These are phyloP conservation scores for Dendroctonus valens DNA, from an alignment of 1,140 invertebrate genomes.

Conservation along the genomic window DNA sequence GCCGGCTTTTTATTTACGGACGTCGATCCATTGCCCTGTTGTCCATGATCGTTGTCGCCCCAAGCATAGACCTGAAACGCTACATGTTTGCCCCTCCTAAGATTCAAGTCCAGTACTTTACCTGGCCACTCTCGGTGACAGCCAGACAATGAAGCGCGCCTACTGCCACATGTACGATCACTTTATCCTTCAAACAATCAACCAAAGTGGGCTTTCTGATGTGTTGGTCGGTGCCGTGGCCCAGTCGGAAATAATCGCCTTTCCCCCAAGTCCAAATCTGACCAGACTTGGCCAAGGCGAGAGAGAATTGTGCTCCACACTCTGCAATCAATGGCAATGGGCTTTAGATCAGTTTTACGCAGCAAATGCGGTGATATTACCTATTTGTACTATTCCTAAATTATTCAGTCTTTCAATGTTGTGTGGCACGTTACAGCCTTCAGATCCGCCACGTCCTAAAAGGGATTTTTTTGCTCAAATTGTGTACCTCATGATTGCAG, in stretches of 20 bases:
- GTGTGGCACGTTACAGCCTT: slow-evolving; percentile 84
- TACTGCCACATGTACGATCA: slow-evolving; percentile 89
- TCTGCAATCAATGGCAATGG: slow-evolving; percentile 55
- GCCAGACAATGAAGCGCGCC: slow-evolving; percentile 93
- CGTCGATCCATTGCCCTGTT: slow-evolving; percentile 92
- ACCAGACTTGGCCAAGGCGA: slow-evolving; percentile 85
- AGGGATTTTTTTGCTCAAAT: not conserved
- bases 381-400: slow-evolving; percentile 84
- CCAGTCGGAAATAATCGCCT: slow-evolving; percentile 91
- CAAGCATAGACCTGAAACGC: slow-evolving; percentile 76
- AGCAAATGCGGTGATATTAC: not conserved
- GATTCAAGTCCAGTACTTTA: slow-evolving; percentile 44
- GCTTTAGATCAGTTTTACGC: not conserved
- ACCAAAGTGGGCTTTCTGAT: slow-evolving; percentile 87
- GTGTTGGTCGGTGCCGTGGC: slow-evolving; percentile 88
- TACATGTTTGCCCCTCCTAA: not conserved
- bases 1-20: slow-evolving; percentile 89
- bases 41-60: slow-evolving; percentile 97
- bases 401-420: slow-evolving; percentile 84
- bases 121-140: slow-evolving; percentile 85
- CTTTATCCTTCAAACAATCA: slow-evolving; percentile 81
- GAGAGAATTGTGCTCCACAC: slow-evolving; percentile 93
- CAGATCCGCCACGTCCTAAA: slow-evolving; percentile 76
- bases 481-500: not conserved
- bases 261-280: slow-evolving; percentile 98